phyloP scores from a whole-genome alignment of 2,113 vertebrate genomes.

The Nycticryphes semicollaris region DNA sequence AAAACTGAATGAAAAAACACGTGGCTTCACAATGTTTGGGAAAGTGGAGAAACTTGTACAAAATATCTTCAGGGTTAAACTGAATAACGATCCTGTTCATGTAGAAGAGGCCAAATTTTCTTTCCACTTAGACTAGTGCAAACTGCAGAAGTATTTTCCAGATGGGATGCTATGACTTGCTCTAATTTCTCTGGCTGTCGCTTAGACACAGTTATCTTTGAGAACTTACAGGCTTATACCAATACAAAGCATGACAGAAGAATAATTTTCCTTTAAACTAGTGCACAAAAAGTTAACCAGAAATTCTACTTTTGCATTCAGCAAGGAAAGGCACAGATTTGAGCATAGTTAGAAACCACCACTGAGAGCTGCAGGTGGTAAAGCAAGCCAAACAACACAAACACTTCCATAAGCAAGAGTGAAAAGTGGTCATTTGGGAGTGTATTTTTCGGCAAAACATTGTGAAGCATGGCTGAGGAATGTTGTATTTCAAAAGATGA shows the following conservation, averaged over 20 bases:
- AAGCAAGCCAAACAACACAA: background rate
- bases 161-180: background rate
- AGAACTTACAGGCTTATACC: background rate
- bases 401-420: background rate
- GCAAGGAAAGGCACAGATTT: background rate
- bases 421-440: background rate
- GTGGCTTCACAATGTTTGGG: background rate
- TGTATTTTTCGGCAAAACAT: background rate
- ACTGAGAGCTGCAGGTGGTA: background rate
- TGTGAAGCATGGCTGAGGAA: background rate
- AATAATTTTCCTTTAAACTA: background rate
- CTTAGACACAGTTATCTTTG: background rate
- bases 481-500: background rate
- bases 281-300: background rate
- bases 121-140: background rate
- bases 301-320: background rate
- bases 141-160: background rate
- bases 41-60: background rate
- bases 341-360: background rate
- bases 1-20: background rate
- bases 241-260: background rate
- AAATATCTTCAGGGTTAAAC: background rate
- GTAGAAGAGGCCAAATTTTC: background rate
- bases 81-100: background rate
- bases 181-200: background rate